Percentiles rank a stretch among this genome's conserved stretches.
phyloP scores from a whole-genome alignment of 2,797 vertebrate species.

The Aselliscus stoliczkanus region DNA sequence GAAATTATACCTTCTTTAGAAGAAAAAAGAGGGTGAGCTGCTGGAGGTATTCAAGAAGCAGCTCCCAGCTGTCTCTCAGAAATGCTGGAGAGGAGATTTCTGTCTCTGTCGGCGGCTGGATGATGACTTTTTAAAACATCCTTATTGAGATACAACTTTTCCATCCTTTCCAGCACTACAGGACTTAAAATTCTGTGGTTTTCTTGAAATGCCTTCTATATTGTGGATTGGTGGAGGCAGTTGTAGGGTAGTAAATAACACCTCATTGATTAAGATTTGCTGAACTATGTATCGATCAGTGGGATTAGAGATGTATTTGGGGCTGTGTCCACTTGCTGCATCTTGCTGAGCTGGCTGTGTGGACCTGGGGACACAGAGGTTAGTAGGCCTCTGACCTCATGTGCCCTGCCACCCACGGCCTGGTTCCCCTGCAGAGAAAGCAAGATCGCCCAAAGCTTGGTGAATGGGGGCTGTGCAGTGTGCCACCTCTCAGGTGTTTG shows the following conservation, averaged over 20 bases:
- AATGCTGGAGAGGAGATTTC: background rate
- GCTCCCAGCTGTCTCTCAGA: background rate
- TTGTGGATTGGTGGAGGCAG: background rate
- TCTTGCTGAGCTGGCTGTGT: background rate
- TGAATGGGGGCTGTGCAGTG: background rate
- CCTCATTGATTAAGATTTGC: background rate
- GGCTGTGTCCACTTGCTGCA: background rate
- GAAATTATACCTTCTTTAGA: no score
- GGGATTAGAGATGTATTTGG: background rate
- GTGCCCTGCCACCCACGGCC: background rate
- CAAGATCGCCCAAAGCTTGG: background rate
- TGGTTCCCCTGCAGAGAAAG: background rate
- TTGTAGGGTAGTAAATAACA: background rate
- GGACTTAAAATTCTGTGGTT: background rate
- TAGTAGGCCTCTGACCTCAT: no score
- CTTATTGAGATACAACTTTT: background rate
- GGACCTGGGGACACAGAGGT: background rate
- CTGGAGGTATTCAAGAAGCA: background rate
- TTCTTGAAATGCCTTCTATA: background rate
- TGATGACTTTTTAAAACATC: background rate
- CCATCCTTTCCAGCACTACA: no score
- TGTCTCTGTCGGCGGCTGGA: background rate
- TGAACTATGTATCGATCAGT: background rate
- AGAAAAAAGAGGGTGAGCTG: background rate
- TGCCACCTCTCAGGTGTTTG: background rate